These are phyloP conservation scores for Empidonax alnorum DNA, from an alignment of 2,113 vertebrate genomes.

Conservation along the genomic window DNA sequence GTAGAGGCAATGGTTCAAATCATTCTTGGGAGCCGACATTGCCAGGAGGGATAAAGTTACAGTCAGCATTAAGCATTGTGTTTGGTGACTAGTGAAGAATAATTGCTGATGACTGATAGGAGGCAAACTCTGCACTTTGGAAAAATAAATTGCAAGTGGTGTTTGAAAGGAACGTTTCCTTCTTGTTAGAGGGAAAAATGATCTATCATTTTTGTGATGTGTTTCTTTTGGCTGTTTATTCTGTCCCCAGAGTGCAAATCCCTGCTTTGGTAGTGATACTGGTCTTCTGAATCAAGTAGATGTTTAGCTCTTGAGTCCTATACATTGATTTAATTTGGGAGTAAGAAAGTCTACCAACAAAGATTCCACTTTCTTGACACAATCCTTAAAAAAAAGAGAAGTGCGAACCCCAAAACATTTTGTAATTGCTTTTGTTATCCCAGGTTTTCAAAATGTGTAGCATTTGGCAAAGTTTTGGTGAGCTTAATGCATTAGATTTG, in stretches of 20 bases:
- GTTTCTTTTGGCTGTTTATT: neutral
- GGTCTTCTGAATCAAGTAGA: neutral
- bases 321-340: neutral
- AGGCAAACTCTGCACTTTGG: neutral
- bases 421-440: neutral
- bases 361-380: neutral
- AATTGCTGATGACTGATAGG: constrained; percentile 6
- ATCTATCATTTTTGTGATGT: neutral
- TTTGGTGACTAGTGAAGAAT: neutral
- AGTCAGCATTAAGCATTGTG: neutral
- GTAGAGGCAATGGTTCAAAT: neutral
- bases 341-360: neutral
- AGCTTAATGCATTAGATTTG: neutral
- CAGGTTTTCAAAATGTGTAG: neutral
- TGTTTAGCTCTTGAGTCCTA: neutral
- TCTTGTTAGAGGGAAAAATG: neutral
- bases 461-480: neutral
- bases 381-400: neutral
- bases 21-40: neutral
- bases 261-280: neutral
- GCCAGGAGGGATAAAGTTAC: neutral
- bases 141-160: neutral
- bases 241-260: neutral
- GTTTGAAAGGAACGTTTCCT: neutral
- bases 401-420: neutral